These are phyloP conservation scores for Pangasianodon hypophthalmus DNA, from an alignment of 2,113 vertebrate species.

Conservation along the genomic window DNA sequence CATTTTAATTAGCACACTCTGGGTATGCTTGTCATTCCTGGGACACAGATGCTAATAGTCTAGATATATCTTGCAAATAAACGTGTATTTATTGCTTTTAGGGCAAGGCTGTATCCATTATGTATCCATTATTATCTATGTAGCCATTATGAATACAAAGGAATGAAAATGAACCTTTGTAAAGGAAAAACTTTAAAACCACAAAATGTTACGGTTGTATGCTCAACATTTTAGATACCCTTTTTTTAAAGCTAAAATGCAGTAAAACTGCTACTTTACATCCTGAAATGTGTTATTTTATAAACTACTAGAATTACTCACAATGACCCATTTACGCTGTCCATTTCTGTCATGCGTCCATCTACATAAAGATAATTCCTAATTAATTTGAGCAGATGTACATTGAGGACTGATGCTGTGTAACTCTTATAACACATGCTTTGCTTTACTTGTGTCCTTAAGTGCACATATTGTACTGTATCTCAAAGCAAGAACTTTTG, in stretches of 20 bases:
- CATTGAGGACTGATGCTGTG: neutral
- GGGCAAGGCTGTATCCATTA: neutral
- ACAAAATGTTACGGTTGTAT: neutral
- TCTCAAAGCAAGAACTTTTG: neutral
- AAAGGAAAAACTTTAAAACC: neutral
- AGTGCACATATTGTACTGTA: neutral
- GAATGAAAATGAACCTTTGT: neutral
- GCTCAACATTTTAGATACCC: neutral
- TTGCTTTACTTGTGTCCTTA: neutral
- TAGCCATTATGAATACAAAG: neutral
- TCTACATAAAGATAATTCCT: neutral
- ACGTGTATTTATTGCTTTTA: neutral
- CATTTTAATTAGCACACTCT: neutral
- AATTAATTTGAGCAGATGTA: neutral
- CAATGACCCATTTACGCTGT: neutral
- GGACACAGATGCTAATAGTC: neutral
- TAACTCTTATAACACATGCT: neutral
- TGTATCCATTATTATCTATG: neutral
- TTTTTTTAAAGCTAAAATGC: neutral
- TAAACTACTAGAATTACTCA: neutral
- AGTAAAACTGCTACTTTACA: neutral
- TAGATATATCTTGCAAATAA: neutral
- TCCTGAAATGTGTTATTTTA: neutral
- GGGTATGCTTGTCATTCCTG: neutral
- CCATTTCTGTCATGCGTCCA: neutral